Evolutionary conservation across 2,888 invertebrate genomes (phyloP).

Genomic region (Ennomos quercinarius): DNA sequence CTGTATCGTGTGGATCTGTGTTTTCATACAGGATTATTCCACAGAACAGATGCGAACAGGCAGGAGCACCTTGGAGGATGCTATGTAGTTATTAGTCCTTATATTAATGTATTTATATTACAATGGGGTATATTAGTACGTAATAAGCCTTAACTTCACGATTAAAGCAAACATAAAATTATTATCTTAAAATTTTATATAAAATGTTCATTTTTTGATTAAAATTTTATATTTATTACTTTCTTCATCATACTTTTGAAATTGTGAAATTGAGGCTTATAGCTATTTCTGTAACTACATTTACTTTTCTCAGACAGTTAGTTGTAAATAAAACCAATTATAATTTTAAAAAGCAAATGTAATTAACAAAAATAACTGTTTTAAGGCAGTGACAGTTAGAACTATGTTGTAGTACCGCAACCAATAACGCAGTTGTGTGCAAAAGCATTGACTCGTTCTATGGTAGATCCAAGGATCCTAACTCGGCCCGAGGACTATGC

Average conservation of each 20-base stretch:
- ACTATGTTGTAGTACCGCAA: constrained; percentile 33
- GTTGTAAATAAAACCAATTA: constrained; percentile 79
- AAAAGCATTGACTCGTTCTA: constrained; percentile 8
- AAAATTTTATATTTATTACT: too few species aligned
- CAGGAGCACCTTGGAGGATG: too few species aligned
- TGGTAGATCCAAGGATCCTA: too few species aligned
- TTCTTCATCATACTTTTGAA: neutral
- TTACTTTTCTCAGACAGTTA: constrained; percentile 80
- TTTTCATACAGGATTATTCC: too few species aligned
- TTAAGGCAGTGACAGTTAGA: constrained; percentile 39
- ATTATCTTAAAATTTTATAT: neutral
- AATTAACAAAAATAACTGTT: constrained; percentile 79
- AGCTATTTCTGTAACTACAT: constrained; percentile 80
- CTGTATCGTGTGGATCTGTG: too few species aligned
- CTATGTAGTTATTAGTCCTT: neutral
- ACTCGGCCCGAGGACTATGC: too few species aligned
- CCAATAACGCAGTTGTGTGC: constrained; percentile 19
- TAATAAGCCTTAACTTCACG: constrained; percentile 14
- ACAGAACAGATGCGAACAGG: too few species aligned
- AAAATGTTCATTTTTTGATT: too few species aligned
- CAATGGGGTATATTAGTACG: constrained; percentile 37
- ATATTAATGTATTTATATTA: constrained; percentile 2
- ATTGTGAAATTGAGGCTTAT: constrained; percentile 26
- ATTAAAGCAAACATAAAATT: neutral
- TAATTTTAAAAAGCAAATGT: constrained; percentile 77